phyloP scores from a whole-genome alignment of 2,797 vertebrate genomes.

The Dallia pectoralis region DNA sequence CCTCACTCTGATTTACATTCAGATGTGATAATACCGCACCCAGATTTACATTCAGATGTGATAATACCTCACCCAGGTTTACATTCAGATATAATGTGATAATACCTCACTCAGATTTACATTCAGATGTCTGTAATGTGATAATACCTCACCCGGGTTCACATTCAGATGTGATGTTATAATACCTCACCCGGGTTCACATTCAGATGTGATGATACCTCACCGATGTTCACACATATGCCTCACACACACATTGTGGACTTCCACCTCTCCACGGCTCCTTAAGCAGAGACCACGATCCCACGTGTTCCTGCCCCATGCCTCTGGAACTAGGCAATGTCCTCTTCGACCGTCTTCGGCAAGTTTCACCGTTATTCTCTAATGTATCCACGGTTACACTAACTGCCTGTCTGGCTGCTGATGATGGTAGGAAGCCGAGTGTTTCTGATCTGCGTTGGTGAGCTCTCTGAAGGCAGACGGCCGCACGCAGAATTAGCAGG shows the following conservation, averaged over 20 bases:
- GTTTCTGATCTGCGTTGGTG: conserved; percentile 74
- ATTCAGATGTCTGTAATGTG: too few relatives aligned
- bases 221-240: too few relatives aligned
- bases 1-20: conserved; percentile 43
- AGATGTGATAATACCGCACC: too few relatives aligned
- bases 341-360: conserved; percentile 75
- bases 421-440: conserved; percentile 82
- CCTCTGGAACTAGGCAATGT: conserved; percentile 58
- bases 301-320: conserved; percentile 59
- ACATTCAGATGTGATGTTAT: too few relatives aligned
- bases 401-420: conserved; percentile 76
- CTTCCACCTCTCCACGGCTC: conserved; percentile 72
- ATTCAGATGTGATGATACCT: too few relatives aligned
- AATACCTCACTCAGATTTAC: too few relatives aligned
- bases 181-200: too few relatives aligned
- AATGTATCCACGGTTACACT: conserved; percentile 81
- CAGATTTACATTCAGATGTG: too few relatives aligned
- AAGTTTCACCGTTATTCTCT: conserved; percentile 83
- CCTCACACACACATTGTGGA: conserved; percentile 73
- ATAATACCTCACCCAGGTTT: too few relatives aligned
- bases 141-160: too few relatives aligned
- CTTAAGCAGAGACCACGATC: conserved; percentile 73
- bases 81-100: too few relatives aligned
- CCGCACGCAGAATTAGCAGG: conserved; percentile 55
- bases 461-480: conserved; percentile 65